Conservation (phyloP, 2,888 invertebrate genomes). For the Pseudococcus viburni region DNA sequence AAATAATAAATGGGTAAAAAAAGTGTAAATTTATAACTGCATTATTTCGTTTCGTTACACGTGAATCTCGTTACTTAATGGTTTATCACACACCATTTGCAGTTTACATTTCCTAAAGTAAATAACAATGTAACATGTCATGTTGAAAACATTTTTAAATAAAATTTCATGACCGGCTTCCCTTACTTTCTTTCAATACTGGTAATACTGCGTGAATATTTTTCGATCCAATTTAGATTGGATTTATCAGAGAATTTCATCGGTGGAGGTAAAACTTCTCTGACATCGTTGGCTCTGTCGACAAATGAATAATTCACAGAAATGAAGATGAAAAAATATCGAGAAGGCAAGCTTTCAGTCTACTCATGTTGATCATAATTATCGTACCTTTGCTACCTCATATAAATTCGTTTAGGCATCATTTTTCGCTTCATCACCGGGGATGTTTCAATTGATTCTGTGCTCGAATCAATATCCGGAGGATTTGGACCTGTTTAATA, state of each 20-base stretch:
- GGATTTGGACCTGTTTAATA: conserved; percentile 30
- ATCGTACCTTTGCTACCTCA: conserved; percentile 63
- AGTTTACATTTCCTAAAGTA: conserved; percentile 50
- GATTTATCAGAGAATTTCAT: conserved; percentile 42
- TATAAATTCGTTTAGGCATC: conserved; percentile 58
- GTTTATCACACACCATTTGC: conserved; percentile 38
- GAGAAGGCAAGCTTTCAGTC: too few relatives aligned
- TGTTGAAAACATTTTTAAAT: background rate
- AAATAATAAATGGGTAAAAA: conserved; percentile 43
- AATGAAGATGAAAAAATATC: background rate
- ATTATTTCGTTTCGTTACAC: conserved; percentile 20
- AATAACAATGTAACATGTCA: conserved; percentile 21
- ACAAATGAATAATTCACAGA: background rate
- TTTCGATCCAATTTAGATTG: conserved; percentile 36
- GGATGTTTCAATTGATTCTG: conserved; percentile 66
- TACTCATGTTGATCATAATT: background rate
- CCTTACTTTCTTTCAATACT: conserved; percentile 45
- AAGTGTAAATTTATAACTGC: conserved; percentile 9
- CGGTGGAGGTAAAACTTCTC: conserved; percentile 25
- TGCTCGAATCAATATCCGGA: conserved; percentile 66
- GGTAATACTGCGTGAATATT: conserved; percentile 40
- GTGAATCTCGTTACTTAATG: conserved; percentile 37
- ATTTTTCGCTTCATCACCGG: conserved; percentile 61
- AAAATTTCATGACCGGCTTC: background rate
- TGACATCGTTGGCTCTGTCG: conserved; percentile 38